Evolutionary conservation across 1,140 invertebrate species (phyloP).

Genomic region (Manduca sexta): DNA sequence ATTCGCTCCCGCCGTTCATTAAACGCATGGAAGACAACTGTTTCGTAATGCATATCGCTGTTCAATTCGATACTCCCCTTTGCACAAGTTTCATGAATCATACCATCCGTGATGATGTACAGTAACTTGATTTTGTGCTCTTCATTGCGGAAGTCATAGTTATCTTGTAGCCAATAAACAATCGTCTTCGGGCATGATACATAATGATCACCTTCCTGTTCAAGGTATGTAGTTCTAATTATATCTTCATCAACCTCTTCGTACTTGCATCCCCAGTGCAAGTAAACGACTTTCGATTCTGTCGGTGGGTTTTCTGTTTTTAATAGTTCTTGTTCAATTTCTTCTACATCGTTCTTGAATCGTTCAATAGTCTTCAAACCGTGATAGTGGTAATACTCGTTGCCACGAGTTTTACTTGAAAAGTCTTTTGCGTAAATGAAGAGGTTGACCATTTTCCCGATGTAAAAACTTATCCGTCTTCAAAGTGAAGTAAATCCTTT

Average conservation of each 20-base stretch:
- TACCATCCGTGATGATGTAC: conserved; percentile 30
- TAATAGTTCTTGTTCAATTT: conserved; percentile 15
- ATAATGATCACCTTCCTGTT: neutral
- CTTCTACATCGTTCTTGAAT: no score
- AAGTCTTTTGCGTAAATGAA: conserved; percentile 26
- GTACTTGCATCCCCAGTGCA: conserved; percentile 24
- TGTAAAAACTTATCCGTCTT: no score
- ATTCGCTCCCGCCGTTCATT: no score
- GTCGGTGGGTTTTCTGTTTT: conserved; percentile 9
- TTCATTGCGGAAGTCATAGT: conserved; percentile 3
- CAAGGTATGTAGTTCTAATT: neutral
- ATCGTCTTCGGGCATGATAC: conserved; percentile 5
- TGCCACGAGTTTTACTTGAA: conserved; percentile 15
- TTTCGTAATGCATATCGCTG: no score
- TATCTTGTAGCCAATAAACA: no score
- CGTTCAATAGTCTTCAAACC: no score
- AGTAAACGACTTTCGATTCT: conserved; percentile 25
- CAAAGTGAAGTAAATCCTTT: no score
- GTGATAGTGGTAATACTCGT: conserved; percentile 16
- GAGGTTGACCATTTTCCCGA: no score
- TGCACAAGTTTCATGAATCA: conserved; percentile 2
- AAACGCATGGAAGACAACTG: no score
- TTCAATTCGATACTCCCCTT: no score
- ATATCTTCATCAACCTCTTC: conserved; percentile 13
- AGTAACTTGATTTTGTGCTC: conserved; percentile 18